Evolutionary conservation across 2,113 vertebrate genomes (phyloP).

Genomic region (Synchiropus splendidus): DNA sequence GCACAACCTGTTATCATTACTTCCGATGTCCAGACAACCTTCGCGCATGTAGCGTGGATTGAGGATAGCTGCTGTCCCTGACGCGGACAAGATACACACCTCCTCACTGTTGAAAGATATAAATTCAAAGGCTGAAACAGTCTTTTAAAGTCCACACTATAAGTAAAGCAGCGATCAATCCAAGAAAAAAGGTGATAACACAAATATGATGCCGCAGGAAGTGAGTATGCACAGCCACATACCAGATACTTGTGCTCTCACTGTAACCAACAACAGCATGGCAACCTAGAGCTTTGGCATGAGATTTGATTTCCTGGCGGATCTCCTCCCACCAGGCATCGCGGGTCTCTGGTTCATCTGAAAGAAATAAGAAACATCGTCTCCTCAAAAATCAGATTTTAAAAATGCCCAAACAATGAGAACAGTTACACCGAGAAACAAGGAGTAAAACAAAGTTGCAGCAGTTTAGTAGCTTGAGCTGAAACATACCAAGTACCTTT

Average conservation of each 20-base stretch:
- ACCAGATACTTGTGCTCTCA: conserved; percentile 98
- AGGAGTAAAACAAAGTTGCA: conserved; percentile 5
- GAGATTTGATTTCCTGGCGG: conserved; percentile 98
- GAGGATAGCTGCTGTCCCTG: conserved; percentile 90
- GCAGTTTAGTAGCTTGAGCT: no score
- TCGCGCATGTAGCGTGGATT: conserved; percentile 94
- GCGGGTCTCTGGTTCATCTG: conserved; percentile 97
- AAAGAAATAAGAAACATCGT: conserved; percentile 64
- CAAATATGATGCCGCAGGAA: background rate
- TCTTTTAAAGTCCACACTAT: no score
- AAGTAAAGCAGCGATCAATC: no score
- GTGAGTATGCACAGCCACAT: conserved; percentile 16
- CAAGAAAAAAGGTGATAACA: background rate
- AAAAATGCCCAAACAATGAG: background rate
- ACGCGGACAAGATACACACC: conserved; percentile 96
- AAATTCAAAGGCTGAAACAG: background rate
- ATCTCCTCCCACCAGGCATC: conserved; percentile 99
- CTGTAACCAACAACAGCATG: conserved; percentile 97
- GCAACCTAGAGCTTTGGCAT: conserved; percentile 95
- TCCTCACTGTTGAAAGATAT: conserved; percentile 73
- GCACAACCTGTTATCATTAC: conserved; percentile 88
- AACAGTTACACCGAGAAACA: no score
- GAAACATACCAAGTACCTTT: conserved; percentile 2
- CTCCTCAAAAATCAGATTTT: conserved; percentile 1
- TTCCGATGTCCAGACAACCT: conserved; percentile 80